phyloP scores from a whole-genome alignment of 1,140 invertebrate species.

The Batillaria attramentaria region DNA sequence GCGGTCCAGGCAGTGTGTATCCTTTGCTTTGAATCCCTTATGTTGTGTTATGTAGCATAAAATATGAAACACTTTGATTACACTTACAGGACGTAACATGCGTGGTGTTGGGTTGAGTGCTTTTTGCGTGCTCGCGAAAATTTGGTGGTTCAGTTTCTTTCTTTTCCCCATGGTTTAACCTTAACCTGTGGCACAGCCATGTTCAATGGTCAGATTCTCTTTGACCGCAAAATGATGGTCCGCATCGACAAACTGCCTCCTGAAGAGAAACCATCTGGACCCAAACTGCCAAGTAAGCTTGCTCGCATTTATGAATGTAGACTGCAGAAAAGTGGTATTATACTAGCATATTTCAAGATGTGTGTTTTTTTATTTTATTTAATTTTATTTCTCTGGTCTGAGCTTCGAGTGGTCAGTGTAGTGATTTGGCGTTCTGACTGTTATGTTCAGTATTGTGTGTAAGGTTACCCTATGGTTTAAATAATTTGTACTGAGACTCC shows the following conservation, averaged over 20 bases:
- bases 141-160: background rate
- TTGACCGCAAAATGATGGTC: constrained; percentile 93
- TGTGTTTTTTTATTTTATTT: too few relatives aligned
- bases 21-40: constrained; percentile 75
- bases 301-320: too few relatives aligned
- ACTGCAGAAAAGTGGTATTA: too few relatives aligned
- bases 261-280: constrained; percentile 68
- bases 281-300: constrained; percentile 80
- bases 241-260: constrained; percentile 79
- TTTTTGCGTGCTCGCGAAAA: background rate
- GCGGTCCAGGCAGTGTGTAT: constrained; percentile 95
- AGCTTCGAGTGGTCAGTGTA: too few relatives aligned
- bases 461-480: too few relatives aligned
- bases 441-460: too few relatives aligned
- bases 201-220: constrained; percentile 96
- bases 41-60: background rate
- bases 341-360: too few relatives aligned
- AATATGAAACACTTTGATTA: too few relatives aligned
- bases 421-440: too few relatives aligned
- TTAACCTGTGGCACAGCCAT: constrained; percentile 77
- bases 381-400: too few relatives aligned
- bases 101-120: background rate
- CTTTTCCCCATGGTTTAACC: background rate
- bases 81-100: background rate
- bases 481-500: too few relatives aligned